Percentiles rank a stretch among this genome's conserved stretches.
Evolutionary conservation across 1,140 invertebrate genomes (phyloP).

Genomic region (Propsilocerus akamusi): DNA sequence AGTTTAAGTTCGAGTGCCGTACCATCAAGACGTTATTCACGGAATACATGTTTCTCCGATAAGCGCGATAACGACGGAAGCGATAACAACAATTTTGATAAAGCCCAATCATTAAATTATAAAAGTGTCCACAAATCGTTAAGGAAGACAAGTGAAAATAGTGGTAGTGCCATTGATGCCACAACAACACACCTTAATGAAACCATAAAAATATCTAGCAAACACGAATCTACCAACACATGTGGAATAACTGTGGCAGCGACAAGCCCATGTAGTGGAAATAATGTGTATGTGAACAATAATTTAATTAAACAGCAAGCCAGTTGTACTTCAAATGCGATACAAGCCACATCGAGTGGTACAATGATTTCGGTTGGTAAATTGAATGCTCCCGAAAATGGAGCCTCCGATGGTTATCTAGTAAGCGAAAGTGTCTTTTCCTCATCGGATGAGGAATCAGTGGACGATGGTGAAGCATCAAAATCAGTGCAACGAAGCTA

Average conservation of each 20-base stretch:
- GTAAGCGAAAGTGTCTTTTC: constrained; percentile 31
- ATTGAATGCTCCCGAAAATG: constrained; percentile 3
- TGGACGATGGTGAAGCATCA: constrained; percentile 24
- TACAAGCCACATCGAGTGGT: constrained; percentile 4
- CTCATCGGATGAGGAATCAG: constrained; percentile 29
- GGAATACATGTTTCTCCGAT: neutral
- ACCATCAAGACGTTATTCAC: neutral
- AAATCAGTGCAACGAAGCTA: constrained; percentile 25
- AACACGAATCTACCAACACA: neutral
- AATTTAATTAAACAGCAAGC: constrained; percentile 3
- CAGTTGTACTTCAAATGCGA: constrained; percentile 2
- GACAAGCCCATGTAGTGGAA: neutral
- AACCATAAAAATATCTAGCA: constrained; percentile 1
- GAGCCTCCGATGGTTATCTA: constrained; percentile 23
- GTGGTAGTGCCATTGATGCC: neutral
- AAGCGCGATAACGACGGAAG: neutral
- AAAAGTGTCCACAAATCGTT: too few species aligned
- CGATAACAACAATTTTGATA: neutral
- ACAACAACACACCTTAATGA: neutral
- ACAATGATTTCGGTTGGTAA: constrained; percentile 10
- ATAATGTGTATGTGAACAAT: neutral
- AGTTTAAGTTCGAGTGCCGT: neutral
- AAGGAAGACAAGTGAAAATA: neutral
- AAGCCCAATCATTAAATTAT: neutral
- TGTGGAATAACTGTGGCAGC: neutral